These are phyloP conservation scores for Mormyrus lacerda DNA, from an alignment of 2,113 vertebrate species.

Conservation along the genomic window DNA sequence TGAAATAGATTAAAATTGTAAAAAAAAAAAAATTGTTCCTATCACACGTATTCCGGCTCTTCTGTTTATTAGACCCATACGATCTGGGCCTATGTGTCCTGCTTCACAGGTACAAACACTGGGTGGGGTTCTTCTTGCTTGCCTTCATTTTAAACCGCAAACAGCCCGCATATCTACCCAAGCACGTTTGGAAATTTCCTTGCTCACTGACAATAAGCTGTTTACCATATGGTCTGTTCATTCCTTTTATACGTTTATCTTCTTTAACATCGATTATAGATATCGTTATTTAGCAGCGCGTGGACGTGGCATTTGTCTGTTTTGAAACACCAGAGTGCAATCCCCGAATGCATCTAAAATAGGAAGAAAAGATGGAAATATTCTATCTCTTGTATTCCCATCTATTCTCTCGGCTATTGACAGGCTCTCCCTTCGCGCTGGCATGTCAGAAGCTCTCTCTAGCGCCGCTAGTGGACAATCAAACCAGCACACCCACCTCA, in stretches of 20 bases:
- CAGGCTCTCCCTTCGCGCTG: constrained; percentile 63
- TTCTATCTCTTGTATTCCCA: constrained; percentile 34
- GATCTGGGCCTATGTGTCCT: background rate
- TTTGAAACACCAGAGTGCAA: background rate
- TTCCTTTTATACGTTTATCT: background rate
- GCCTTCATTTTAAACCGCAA: background rate
- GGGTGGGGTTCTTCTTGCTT: background rate
- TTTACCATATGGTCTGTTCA: background rate
- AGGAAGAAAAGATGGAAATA: background rate
- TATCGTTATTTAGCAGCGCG: background rate
- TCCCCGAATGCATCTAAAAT: background rate
- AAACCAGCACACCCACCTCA: constrained; percentile 75
- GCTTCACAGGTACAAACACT: background rate
- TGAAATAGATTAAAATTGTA: background rate
- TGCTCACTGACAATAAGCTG: background rate
- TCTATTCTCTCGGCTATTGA: constrained; percentile 69
- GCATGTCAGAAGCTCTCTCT: constrained; percentile 70
- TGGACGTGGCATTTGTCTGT: background rate
- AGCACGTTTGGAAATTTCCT: background rate
- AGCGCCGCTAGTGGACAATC: constrained; percentile 88
- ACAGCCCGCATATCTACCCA: background rate
- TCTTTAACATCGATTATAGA: background rate
- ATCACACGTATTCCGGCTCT: background rate
- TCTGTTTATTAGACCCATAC: background rate
- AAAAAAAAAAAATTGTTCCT: background rate